Evolutionary conservation across 2,888 invertebrate genomes (phyloP), one percentile per base, ranked within the genome.

Genomic region (Sphecodes monilicornis): DNA sequence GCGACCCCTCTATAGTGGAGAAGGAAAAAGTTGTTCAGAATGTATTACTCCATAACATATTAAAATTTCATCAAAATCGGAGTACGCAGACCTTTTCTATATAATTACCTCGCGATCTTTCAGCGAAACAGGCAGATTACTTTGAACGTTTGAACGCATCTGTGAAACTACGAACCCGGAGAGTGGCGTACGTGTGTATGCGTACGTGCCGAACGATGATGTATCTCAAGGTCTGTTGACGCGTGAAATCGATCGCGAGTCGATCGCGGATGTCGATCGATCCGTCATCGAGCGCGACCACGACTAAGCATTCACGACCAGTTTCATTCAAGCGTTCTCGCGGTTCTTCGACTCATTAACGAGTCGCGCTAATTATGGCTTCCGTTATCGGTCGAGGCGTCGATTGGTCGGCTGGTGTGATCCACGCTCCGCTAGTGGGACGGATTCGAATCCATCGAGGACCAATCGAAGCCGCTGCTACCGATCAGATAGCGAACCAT

Each of bases 341-440:
- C 70, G 83, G 90, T 85, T 78, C 86, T 82, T 84, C 80, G 84
- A 74, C 90, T 93, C 92, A 92, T 94, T 93, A 94, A 93, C 92
- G 91, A 93, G 93, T 92, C 93, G 88, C 80, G 91, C 90, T 94
- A 94, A 94, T 94, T 93, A 94, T 92, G 93, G 92, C 90, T 86
- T 88, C 77, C 82, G 89, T 93, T 94, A 94, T 94, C 94, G 92
- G 78, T 82, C 68, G 74, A 76, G 81, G 76, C 84, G 81, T 78
- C 88, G 91, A 93, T 93, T 94, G 94, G 93, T 76, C 89, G 92
- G 84, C 83, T 81, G 69, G 66, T 66, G 78, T 76, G 87, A 86
- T 82, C 82, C 87, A 80, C 81, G 60, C 81, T 80, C 78, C 76
- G 75, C 36, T 86, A 76, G 92, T 91, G 91, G 93, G 93, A 93